phyloP scores from a whole-genome alignment of 2,113 vertebrate species.

The Dipodomys merriami region DNA sequence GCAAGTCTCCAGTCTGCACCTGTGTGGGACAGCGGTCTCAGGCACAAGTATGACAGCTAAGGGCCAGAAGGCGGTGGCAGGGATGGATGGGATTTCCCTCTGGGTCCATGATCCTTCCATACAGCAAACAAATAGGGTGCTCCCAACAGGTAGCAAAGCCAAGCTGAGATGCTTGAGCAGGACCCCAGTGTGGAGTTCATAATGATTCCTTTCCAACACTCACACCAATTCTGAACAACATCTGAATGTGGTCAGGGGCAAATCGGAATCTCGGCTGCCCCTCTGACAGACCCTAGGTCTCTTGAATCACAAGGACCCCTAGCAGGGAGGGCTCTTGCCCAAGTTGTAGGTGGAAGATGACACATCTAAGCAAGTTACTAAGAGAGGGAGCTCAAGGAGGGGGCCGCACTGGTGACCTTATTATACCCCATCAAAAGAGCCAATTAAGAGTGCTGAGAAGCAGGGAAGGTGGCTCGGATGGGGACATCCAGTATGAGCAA shows the following conservation, averaged over 20 bases:
- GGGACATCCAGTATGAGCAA: neutral
- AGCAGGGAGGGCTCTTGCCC: neutral
- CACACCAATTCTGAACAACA: neutral
- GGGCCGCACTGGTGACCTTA: neutral
- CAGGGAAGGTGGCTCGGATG: neutral
- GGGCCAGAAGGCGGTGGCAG: neutral
- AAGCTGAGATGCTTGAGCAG: neutral
- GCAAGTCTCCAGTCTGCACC: neutral
- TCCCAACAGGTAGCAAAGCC: neutral
- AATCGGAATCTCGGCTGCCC: neutral
- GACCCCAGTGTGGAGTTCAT: neutral
- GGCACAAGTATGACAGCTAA: neutral
- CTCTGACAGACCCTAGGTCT: neutral
- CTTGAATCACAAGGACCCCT: neutral
- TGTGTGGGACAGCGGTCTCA: neutral
- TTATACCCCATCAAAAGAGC: neutral
- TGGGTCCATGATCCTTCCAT: neutral
- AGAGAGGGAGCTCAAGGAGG: neutral
- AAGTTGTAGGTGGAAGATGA: neutral
- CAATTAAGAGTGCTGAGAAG: neutral
- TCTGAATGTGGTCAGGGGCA: neutral
- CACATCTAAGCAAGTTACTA: neutral
- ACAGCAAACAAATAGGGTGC: neutral
- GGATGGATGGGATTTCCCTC: neutral
- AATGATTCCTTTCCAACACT: neutral